Base-by-base conservation (phyloP, 2,888 invertebrate species). In the Operophtera brumata region DNA sequence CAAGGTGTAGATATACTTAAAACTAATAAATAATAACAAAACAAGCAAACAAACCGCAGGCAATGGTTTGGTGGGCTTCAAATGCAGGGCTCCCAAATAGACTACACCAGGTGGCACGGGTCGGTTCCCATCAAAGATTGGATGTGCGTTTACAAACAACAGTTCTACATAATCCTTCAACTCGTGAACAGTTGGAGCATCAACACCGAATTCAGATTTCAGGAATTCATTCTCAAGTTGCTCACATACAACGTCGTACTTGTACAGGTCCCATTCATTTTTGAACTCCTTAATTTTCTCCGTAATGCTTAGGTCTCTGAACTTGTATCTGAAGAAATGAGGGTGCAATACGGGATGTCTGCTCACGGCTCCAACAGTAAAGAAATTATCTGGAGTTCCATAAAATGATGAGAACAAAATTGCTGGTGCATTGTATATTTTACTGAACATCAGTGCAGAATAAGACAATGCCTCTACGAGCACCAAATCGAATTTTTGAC, bases 81-180 rank as follows among this genome's bases (percentile, higher is more conserved):
- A 47, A 60, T 76, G 73, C 0, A 73, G 35, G 20, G 64, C 71
- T 20, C 75, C 75, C 8, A 76, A 57, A 56, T 66, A 65, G 1
- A 73, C 45, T 0, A 73, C 65, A 25, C 67, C 72, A 0, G 77
- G 73, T 4, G 78, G 72, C 1, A 75, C 68, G 0, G 78, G 73
- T 25, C 75, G 57, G n/a, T 74, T 77, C 2, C 67, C 59, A 11
- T 60, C 70, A 39, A 72, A 70, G 0, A 72, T 52, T 1, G 70
- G 64, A 61, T 73, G 62, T 0, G 63, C 30, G 56, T 76, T 76
- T 20, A 73, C 32, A 36, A 77, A 69, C 7, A 75, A 32, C 61
- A 78, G 45, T n/a, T 67, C 67, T 6, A 77, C 64, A 41, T 70
- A 65, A 10, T 68, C 57, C 10, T 64, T 62, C 36, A 79, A 54